phyloP scores from a whole-genome alignment of 2,888 invertebrate species.

The Polymixis flavicincta region DNA sequence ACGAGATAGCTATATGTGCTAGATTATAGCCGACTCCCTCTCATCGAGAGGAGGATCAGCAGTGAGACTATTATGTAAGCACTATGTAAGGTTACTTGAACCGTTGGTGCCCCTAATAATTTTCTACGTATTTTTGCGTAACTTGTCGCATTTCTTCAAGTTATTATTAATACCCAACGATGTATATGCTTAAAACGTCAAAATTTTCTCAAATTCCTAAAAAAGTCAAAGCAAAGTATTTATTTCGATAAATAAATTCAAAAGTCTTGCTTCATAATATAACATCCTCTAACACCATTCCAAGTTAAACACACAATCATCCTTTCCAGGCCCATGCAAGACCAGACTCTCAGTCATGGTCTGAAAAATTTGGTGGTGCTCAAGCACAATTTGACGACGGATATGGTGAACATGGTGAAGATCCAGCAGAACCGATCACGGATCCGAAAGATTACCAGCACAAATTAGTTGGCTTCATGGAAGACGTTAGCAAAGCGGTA shows the following conservation, averaged over 20 bases:
- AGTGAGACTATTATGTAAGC: too few relatives aligned
- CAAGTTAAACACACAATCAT: neutral
- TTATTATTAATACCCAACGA: too few relatives aligned
- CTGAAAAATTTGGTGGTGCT: neutral
- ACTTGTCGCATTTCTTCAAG: too few relatives aligned
- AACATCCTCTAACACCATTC: neutral
- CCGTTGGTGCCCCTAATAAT: too few relatives aligned
- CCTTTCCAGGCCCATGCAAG: constrained; percentile 44
- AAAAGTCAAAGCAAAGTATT: neutral
- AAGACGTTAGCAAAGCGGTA: constrained; percentile 36
- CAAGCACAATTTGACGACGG: neutral
- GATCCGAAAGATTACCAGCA: constrained; percentile 3
- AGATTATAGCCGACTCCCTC: neutral
- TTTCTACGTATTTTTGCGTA: too few relatives aligned
- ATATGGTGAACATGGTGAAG: neutral
- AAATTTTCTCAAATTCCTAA: neutral
- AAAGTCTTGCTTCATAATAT: constrained; percentile 5
- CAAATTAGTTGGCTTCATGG: constrained; percentile 29
- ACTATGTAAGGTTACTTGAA: too few relatives aligned
- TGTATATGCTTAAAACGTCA: neutral
- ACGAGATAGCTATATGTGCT: neutral
- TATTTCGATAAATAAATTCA: neutral
- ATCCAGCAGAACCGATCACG: neutral
- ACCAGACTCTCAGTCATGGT: constrained; percentile 23
- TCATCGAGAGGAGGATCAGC: too few relatives aligned